Percentiles rank a stretch among this genome's conserved stretches.
Evolutionary conservation across 2,113 vertebrate species (phyloP).

Genomic region (Narcine bancroftii): DNA sequence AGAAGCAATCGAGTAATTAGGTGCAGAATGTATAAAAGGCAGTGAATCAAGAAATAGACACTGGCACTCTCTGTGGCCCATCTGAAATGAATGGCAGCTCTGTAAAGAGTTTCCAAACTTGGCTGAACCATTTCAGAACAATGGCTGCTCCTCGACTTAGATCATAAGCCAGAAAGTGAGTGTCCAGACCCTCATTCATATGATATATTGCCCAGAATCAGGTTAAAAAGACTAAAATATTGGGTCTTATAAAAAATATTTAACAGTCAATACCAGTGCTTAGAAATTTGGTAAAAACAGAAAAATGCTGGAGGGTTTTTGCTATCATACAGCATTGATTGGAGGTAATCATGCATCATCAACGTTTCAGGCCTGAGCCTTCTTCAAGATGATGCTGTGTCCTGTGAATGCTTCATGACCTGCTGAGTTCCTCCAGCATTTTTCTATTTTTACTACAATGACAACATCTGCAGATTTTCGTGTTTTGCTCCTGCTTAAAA

Average conservation of each 20-base stretch:
- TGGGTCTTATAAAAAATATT: not conserved
- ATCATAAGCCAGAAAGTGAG: not conserved
- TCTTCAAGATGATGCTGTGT: no score
- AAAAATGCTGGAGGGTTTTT: no score
- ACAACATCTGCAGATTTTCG: no score
- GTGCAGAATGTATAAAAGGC: constrained; percentile 23
- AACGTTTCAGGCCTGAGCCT: no score
- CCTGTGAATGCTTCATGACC: no score
- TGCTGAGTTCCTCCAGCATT: no score
- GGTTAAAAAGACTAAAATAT: not conserved
- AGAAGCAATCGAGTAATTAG: not conserved
- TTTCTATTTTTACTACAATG: no score
- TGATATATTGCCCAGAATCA: no score
- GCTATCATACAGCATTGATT: no score
- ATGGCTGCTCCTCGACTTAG: not conserved
- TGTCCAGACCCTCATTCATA: not conserved
- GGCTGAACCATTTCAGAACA: not conserved
- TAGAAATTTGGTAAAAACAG: no score
- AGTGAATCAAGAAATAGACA: constrained; percentile 12
- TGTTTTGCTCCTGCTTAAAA: no score
- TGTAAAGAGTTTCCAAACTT: not conserved
- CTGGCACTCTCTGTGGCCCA: not conserved
- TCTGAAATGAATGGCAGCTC: not conserved
- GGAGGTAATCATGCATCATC: no score
- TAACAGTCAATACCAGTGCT: not conserved